Conservation (phyloP, 2,888 invertebrate species). For the Julus scanicus region DNA sequence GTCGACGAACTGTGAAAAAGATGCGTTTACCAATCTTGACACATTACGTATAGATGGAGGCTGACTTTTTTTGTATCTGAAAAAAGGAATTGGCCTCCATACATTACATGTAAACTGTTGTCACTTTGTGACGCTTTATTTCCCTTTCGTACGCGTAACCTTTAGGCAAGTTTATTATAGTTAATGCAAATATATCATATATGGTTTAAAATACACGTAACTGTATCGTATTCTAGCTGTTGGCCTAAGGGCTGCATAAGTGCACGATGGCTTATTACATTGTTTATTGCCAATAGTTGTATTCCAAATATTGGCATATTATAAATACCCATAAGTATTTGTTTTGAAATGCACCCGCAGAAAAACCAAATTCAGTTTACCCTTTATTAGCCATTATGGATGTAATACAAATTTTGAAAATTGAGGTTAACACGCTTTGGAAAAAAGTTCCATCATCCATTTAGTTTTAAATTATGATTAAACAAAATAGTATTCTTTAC, state of each 20-base stretch:
- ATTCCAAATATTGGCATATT: not conserved
- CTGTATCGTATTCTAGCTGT: not conserved
- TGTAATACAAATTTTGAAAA: too few species aligned
- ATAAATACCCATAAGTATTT: too few species aligned
- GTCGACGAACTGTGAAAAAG: conserved; percentile 26
- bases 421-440: too few species aligned
- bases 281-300: not conserved
- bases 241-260: not conserved
- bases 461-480: too few species aligned
- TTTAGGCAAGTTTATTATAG: not conserved
- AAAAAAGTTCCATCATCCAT: too few species aligned
- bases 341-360: too few species aligned
- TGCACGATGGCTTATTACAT: too few species aligned
- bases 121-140: not conserved
- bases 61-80: not conserved
- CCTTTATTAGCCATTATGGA: too few species aligned
- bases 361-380: too few species aligned
- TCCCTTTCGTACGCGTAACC: not conserved
- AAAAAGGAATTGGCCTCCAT: not conserved
- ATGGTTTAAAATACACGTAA: not conserved
- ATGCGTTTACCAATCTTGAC: conserved; percentile 21
- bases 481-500: too few species aligned
- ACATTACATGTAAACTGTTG: not conserved
- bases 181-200: not conserved
- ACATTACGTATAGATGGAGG: not conserved